A percentile compares a stretch with the other conserved stretches of the same genome.
phyloP scores from a whole-genome alignment of 2,888 invertebrate genomes.

The Zygogramma bicolorata region DNA sequence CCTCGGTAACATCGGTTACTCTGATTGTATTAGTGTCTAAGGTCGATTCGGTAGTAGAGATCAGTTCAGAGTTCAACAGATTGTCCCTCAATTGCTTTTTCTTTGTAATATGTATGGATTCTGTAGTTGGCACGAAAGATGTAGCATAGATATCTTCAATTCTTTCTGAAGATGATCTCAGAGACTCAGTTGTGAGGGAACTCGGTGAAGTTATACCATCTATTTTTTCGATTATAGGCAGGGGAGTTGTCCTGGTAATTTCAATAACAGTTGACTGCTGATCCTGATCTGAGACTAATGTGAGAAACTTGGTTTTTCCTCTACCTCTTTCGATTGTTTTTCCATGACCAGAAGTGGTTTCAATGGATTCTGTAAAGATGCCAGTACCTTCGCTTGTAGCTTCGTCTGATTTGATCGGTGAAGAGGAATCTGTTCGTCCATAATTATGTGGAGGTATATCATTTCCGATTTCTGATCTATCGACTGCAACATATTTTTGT shows the following conservation, averaged over 20 bases:
- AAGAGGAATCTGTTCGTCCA: not conserved
- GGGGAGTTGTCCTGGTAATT: not conserved
- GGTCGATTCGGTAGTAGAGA: constrained; percentile 21
- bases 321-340: not conserved
- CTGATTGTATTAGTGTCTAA: not conserved
- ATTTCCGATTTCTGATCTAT: not conserved
- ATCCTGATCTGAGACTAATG: not conserved
- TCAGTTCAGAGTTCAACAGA: constrained; percentile 9
- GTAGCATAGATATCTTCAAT: constrained; percentile 26
- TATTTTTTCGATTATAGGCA: not conserved
- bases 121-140: constrained; percentile 30
- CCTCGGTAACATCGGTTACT: constrained; percentile 17
- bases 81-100: constrained; percentile 33
- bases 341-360: not conserved
- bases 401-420: not conserved
- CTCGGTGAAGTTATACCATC: not conserved
- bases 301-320: constrained; percentile 1
- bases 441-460: not conserved
- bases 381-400: not conserved
- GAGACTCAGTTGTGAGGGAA: not conserved
- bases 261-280: not conserved
- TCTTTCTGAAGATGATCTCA: not conserved
- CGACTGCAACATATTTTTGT: not conserved
- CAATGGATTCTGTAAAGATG: not conserved
- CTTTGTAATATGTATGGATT: constrained; percentile 27